Percentiles rank a stretch among this genome's conserved stretches.
Evolutionary conservation across 2,113 vertebrate species (phyloP).

Genomic region (Sceloporus undulatus): DNA sequence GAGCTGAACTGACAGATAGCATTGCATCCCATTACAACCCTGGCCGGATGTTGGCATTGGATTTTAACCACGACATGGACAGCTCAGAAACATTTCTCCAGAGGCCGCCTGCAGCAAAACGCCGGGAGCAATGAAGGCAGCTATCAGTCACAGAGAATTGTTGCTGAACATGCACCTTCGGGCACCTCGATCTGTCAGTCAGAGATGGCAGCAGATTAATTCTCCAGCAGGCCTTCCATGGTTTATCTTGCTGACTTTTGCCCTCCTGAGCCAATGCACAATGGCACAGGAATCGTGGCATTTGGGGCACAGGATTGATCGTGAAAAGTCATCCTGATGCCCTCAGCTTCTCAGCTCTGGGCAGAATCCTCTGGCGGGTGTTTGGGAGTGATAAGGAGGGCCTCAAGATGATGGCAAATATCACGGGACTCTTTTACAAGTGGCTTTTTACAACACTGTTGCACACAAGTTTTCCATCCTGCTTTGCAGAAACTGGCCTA

Average conservation of each 20-base stretch:
- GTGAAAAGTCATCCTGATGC: too few relatives aligned
- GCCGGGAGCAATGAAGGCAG: background rate
- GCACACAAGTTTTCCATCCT: background rate
- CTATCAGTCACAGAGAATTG: background rate
- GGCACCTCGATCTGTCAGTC: slow-evolving; percentile 5
- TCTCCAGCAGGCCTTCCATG: background rate
- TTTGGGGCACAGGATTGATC: background rate
- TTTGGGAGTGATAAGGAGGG: background rate
- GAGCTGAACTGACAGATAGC: background rate
- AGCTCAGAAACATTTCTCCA: background rate
- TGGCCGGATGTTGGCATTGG: background rate
- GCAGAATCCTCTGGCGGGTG: background rate
- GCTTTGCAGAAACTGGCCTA: background rate
- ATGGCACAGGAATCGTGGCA: background rate
- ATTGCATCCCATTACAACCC: background rate
- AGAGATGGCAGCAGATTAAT: background rate
- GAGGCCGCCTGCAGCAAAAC: background rate
- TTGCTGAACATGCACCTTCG: slow-evolving; percentile 17
- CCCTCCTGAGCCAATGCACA: background rate
- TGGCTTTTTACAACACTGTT: too few relatives aligned
- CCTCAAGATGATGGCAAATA: background rate
- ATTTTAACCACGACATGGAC: background rate
- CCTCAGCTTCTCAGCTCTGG: background rate
- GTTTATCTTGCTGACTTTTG: background rate
- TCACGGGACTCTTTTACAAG: too few relatives aligned